phyloP scores from a whole-genome alignment of 2,113 vertebrate genomes.

The Mustela nigripes region DNA sequence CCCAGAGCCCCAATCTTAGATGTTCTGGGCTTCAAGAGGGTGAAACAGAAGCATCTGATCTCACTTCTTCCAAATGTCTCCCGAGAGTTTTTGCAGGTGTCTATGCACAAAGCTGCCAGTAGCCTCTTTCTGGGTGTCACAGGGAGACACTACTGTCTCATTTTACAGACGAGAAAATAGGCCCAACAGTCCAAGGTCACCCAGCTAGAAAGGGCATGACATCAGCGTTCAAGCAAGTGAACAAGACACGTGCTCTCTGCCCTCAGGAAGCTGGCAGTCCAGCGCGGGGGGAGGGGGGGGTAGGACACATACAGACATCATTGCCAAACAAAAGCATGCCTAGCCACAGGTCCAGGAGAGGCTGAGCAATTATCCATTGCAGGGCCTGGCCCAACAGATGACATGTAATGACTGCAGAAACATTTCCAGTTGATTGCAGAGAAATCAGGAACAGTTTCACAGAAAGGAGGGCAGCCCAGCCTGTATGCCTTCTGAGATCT shows the following conservation, averaged over 20 bases:
- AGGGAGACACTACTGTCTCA: background rate
- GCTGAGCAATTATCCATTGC: fast-evolving
- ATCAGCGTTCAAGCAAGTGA: background rate
- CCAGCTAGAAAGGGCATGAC: background rate
- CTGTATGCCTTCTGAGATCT: background rate
- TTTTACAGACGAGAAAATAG: background rate
- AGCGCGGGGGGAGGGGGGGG: background rate
- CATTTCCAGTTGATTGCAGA: background rate
- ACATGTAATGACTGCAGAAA: background rate
- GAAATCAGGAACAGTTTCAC: background rate
- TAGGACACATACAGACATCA: background rate
- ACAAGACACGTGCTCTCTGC: background rate
- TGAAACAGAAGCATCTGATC: background rate
- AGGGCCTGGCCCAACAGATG: background rate
- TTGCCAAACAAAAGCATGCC: background rate
- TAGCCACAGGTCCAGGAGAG: background rate
- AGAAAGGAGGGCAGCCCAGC: background rate
- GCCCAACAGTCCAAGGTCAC: background rate
- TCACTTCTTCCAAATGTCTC: background rate
- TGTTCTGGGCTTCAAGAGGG: background rate
- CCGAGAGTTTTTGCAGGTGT: background rate
- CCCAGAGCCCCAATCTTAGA: background rate
- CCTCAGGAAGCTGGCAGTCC: background rate
- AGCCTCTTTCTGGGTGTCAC: background rate
- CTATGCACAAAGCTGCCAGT: background rate